These are phyloP conservation scores for Spea multiplicata DNA, from an alignment of 2,113 vertebrate species.

Conservation along the genomic window DNA sequence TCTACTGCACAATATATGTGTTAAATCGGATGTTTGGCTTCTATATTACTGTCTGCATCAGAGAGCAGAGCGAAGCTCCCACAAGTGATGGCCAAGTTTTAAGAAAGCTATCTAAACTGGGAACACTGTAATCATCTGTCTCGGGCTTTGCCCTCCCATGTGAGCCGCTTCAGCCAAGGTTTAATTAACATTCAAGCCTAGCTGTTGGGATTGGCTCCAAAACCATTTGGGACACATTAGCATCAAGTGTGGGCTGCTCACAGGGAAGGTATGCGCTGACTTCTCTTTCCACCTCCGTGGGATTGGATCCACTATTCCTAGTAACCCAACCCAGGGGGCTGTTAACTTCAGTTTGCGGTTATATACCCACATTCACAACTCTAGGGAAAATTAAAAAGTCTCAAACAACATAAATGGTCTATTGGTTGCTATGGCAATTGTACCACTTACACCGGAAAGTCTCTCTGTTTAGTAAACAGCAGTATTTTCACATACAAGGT, in stretches of 20 bases:
- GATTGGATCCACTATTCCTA: too few species aligned
- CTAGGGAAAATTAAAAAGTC: too few species aligned
- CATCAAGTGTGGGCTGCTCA: not conserved
- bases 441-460: too few species aligned
- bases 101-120: not conserved
- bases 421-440: too few species aligned
- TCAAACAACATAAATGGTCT: too few species aligned
- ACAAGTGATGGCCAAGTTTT: not conserved
- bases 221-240: not conserved
- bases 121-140: not conserved
- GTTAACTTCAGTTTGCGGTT: too few species aligned
- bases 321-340: too few species aligned
- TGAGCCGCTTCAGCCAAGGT: not conserved
- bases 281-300: not conserved
- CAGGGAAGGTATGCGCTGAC: not conserved
- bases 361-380: too few species aligned
- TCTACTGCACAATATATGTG: too few species aligned
- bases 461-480: too few species aligned
- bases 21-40: too few species aligned
- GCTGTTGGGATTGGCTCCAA: not conserved
- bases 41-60: not conserved
- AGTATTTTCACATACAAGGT: too few species aligned
- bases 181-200: slow-evolving; percentile 1
- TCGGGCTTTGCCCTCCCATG: not conserved
- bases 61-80: not conserved